Evolutionary conservation across 2,797 vertebrate species (phyloP).

Genomic region (Dromococcyx pavoninus): DNA sequence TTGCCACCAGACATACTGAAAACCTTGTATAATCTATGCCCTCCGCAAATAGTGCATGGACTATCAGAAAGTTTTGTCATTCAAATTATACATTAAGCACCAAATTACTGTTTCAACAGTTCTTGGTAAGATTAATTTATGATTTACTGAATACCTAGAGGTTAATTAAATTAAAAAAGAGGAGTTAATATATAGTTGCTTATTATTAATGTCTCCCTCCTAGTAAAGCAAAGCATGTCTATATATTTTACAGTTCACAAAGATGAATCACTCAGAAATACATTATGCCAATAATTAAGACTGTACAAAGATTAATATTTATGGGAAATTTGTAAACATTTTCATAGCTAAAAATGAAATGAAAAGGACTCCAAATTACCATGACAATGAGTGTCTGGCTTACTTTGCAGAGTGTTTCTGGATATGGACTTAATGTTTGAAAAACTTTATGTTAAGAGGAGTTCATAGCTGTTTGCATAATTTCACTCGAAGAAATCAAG

Average conservation of each 20-base stretch:
- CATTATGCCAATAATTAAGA: neutral
- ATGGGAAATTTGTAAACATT: neutral
- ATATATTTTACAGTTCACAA: neutral
- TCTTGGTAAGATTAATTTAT: neutral
- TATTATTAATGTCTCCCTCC: neutral
- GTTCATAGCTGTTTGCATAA: neutral
- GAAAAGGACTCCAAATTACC: neutral
- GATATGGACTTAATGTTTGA: neutral
- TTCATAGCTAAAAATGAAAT: neutral
- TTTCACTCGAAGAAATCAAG: neutral
- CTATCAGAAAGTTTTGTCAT: neutral
- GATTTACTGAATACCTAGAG: neutral
- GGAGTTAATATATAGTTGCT: neutral
- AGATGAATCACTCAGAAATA: neutral
- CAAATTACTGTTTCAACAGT: neutral
- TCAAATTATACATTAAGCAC: neutral
- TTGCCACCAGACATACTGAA: neutral
- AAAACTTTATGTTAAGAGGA: neutral
- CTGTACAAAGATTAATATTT: neutral
- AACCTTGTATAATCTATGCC: neutral
- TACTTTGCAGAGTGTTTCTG: neutral
- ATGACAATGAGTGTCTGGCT: neutral
- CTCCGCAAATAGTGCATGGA: neutral
- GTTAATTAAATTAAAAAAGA: neutral
- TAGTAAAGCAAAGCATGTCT: neutral